Base-by-base conservation (phyloP, 2,797 vertebrate species). In the Pangasius macronema region DNA sequence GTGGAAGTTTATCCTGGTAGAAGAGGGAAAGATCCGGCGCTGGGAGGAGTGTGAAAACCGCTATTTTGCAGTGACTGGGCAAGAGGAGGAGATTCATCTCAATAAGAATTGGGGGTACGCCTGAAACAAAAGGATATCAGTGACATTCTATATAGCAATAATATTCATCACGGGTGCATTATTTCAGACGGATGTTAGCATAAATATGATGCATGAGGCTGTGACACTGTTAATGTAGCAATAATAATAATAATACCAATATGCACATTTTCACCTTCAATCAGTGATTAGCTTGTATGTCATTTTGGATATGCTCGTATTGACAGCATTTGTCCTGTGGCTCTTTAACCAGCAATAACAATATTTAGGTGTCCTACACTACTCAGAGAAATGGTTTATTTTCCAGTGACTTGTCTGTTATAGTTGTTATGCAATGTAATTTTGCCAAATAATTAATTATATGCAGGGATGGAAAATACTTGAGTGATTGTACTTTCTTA, bases 41-140 rank as follows among this genome's bases (percentile, higher is more conserved):
- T 99, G 98, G 98, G 98, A 99, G 93, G 98, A 99, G 91, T 98
- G 98, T 0, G 82, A 86, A 51, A 99, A 99, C 65, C 96, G 97
- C 24, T 92, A 89, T 82, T 94, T 99, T 3, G 88, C 77, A 30
- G 90, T 96, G 81, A 97, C 96, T 0, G 97, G 96, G 59, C 87
- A 57, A 0, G 95, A 93, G 0, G 95, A 97, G 10, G 96, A 97
- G 90, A 88, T 95, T 81, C 89, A 93, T 14, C 93, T 97, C 77
- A 94, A 97, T 63, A 95, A 95, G 92, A 96, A 93, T 91, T 99
- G 98, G 98, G 98, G 97, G 24, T 86, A 93, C 77, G 93, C 95
- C 24, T 98, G 93, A 95, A 8, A 57, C 49, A 10, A 36, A 79
- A 85, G 85, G 30, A 7, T 51, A 70, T 59, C 77, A 13, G 57